Conservation (phyloP, 2,797 vertebrate species). For the Pogoniulus pusillus region DNA sequence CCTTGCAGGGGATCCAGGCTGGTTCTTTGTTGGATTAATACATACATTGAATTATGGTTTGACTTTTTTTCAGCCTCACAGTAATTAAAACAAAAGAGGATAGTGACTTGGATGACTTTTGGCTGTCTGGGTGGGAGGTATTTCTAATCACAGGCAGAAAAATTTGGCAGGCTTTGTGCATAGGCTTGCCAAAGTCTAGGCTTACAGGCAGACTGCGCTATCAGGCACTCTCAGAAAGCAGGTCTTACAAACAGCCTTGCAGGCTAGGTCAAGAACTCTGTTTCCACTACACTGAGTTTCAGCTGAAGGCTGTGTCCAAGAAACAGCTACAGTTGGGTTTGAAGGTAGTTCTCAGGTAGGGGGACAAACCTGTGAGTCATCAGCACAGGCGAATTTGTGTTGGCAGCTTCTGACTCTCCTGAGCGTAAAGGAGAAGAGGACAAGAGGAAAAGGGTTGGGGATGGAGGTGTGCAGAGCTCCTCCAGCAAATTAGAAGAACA, state of each 20-base stretch:
- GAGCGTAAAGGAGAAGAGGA: background rate
- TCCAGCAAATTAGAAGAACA: background rate
- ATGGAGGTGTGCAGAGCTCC: background rate
- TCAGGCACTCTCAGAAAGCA: background rate
- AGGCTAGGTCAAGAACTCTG: background rate
- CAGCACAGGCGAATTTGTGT: background rate
- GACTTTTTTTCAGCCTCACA: background rate
- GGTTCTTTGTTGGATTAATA: background rate
- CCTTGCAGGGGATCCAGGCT: background rate
- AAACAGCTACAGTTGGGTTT: slow-evolving; percentile 31
- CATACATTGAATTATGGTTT: background rate
- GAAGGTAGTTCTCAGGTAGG: slow-evolving; percentile 16
- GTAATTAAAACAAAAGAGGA: slow-evolving; percentile 17
- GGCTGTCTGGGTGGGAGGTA: background rate
- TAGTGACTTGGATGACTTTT: background rate
- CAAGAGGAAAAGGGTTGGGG: background rate
- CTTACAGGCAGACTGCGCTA: background rate
- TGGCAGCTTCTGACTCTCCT: slow-evolving; percentile 4
- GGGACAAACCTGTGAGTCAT: slow-evolving; percentile 40
- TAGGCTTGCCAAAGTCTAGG: background rate
- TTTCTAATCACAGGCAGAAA: background rate
- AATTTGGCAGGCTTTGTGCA: background rate
- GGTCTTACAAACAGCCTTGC: background rate
- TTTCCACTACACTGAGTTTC: background rate
- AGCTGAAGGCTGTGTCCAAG: background rate